Conservation (phyloP, 2,113 vertebrate genomes). For the Acinonyx jubatus region DNA sequence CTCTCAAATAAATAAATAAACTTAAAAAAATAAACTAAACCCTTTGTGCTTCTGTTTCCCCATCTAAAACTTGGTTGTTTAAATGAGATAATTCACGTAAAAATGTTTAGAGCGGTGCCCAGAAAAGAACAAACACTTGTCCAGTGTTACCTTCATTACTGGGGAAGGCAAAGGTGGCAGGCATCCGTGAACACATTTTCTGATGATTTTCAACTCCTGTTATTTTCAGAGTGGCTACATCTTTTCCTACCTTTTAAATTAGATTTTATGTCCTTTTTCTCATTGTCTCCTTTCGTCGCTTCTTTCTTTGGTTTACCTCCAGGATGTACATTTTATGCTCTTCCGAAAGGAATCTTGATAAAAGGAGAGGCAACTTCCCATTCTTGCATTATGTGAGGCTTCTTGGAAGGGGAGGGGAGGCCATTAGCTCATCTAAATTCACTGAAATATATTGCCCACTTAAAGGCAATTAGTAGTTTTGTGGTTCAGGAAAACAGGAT, state of each 20-base stretch:
- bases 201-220: not conserved
- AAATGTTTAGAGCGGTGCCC: not conserved
- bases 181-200: not conserved
- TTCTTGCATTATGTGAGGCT: not conserved
- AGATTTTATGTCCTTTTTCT: not conserved
- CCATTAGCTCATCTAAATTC: conserved; percentile 27
- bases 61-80: not conserved
- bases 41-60: conserved; percentile 2
- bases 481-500: conserved; percentile 51
- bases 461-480: conserved; percentile 58
- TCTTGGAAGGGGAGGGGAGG: not conserved
- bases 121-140: not conserved
- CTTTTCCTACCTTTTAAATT: not conserved
- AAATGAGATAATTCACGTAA: not conserved
- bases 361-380: not conserved
- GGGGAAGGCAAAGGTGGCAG: not conserved
- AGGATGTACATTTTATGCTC: not conserved
- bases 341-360: not conserved
- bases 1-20: too few species aligned
- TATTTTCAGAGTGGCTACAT: not conserved
- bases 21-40: not conserved
- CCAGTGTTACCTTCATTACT: not conserved
- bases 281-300: not conserved
- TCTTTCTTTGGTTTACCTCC: not conserved
- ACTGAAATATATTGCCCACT: conserved; percentile 26